Conservation (phyloP, 2,888 invertebrate species). For the Thymelicus sylvestris region DNA sequence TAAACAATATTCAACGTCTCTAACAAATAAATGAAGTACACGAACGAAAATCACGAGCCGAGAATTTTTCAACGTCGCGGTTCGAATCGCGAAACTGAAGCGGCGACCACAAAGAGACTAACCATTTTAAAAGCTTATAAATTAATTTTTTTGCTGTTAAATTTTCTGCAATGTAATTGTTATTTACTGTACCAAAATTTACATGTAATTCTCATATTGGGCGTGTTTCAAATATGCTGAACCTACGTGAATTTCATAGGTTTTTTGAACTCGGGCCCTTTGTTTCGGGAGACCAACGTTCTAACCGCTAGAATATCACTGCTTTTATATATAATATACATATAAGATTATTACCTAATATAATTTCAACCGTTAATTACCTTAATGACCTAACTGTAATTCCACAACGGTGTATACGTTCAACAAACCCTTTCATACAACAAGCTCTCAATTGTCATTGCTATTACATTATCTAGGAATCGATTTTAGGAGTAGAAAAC, state of each 20-base stretch:
- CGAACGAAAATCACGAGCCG: slow-evolving; percentile 80
- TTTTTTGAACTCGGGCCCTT: no score
- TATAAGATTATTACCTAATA: not conserved
- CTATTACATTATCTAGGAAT: slow-evolving; percentile 45
- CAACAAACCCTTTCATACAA: slow-evolving; percentile 26
- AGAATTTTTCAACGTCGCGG: slow-evolving; percentile 79
- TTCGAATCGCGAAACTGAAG: slow-evolving; percentile 66
- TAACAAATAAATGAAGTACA: slow-evolving; percentile 76
- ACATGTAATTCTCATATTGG: no score
- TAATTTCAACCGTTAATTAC: not conserved
- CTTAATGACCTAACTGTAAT: slow-evolving; percentile 23
- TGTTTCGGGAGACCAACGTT: no score
- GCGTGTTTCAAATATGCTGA: no score
- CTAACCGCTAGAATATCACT: no score
- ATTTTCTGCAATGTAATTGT: slow-evolving; percentile 58
- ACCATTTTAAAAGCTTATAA: slow-evolving; percentile 45
- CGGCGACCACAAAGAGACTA: slow-evolving; percentile 72
- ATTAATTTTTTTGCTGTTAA: slow-evolving; percentile 56
- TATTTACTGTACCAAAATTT: not conserved
- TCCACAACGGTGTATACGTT: slow-evolving; percentile 9
- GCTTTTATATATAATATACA: not conserved
- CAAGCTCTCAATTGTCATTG: slow-evolving; percentile 39
- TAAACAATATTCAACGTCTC: slow-evolving; percentile 72
- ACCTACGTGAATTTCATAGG: no score
- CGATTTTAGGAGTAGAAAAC: slow-evolving; percentile 52